A percentile compares a stretch with the other conserved stretches of the same genome.
Conservation (phyloP, 2,888 invertebrate genomes). For the Oxycera nigricornis region DNA sequence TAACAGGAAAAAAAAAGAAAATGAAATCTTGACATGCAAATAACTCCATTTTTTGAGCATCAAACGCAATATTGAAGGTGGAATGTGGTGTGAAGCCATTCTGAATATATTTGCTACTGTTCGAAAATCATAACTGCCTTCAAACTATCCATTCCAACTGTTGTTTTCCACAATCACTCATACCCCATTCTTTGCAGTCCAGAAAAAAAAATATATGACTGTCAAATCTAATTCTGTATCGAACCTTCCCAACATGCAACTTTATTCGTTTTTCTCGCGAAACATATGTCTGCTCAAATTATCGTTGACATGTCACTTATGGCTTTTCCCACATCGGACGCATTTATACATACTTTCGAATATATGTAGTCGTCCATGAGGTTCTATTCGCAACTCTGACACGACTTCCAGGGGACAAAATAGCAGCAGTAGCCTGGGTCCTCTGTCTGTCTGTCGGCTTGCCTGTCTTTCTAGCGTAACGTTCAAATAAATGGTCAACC, state of each 20-base stretch:
- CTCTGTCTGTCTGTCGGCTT: neutral
- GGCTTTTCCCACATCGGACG: slow-evolving; percentile 22
- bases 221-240: slow-evolving; percentile 4
- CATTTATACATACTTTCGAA: neutral
- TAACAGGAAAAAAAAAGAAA: too few species aligned
- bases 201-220: neutral
- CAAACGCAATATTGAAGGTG: too few species aligned
- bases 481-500: slow-evolving; percentile 20
- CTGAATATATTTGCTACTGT: too few species aligned
- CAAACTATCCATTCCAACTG: too few species aligned
- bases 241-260: neutral
- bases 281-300: slow-evolving; percentile 41
- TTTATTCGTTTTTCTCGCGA: neutral
- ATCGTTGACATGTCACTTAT: slow-evolving; percentile 46
- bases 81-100: too few species aligned
- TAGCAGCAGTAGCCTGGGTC: neutral
- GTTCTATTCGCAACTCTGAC: neutral
- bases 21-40: too few species aligned
- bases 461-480: too few species aligned
- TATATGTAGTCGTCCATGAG: neutral
- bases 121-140: too few species aligned
- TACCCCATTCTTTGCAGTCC: too few species aligned
- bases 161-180: too few species aligned
- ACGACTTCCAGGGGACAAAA: neutral
- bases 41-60: too few species aligned